Percentiles rank a stretch among this genome's conserved stretches.
Evolutionary conservation across 2,797 vertebrate genomes (phyloP).

Genomic region (Benthosema pterotum): DNA sequence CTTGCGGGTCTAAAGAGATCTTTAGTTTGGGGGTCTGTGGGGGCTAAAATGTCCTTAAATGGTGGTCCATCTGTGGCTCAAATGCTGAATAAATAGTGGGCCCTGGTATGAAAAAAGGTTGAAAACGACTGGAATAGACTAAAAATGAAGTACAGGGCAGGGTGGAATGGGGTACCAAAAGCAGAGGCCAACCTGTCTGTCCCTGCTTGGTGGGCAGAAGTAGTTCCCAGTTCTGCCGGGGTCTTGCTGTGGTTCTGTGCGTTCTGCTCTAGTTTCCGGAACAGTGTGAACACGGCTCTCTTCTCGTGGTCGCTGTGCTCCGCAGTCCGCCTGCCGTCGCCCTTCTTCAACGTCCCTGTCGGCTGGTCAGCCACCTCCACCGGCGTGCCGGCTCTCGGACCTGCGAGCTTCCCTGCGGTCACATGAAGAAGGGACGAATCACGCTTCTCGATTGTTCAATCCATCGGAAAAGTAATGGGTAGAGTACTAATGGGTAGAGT

Average conservation of each 20-base stretch:
- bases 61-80: too few species aligned
- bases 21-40: too few species aligned
- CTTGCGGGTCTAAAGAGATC: too few species aligned
- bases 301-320: conserved; percentile 78
- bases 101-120: too few species aligned
- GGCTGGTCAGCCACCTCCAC: conserved; percentile 44
- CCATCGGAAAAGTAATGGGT: too few species aligned
- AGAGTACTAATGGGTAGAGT: too few species aligned
- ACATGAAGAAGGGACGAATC: too few species aligned
- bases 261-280: conserved; percentile 91
- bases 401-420: conserved; percentile 34
- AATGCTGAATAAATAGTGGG: too few species aligned
- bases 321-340: conserved; percentile 60
- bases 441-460: not conserved
- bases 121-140: too few species aligned
- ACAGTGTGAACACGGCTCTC: conserved; percentile 88
- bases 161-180: too few species aligned
- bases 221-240: conserved; percentile 88
- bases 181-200: conserved; percentile 64
- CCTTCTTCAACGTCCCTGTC: conserved; percentile 62
- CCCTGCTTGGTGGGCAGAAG: conserved; percentile 86
- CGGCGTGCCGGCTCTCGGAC: conserved; percentile 45
- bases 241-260: conserved; percentile 83
- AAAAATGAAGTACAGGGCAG: too few species aligned
- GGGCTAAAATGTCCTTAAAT: too few species aligned